phyloP scores from a whole-genome alignment of 2,888 invertebrate species.

The Fragum fragum region DNA sequence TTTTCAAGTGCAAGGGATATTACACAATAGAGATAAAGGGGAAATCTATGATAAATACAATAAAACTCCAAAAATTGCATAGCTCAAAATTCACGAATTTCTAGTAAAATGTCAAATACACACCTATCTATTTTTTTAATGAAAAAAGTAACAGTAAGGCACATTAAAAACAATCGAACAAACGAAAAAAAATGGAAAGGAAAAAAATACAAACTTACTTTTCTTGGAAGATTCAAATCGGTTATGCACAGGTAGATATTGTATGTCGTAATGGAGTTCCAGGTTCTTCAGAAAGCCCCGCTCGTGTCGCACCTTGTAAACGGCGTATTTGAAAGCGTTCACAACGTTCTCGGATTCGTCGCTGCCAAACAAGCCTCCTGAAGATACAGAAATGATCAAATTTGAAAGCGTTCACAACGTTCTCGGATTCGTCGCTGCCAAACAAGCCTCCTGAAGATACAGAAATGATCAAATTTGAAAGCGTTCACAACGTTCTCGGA shows the following conservation, averaged over 20 bases:
- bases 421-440: slow-evolving; percentile 76
- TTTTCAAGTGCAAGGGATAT: no score
- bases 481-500: slow-evolving; percentile 77
- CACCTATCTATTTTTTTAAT: no score
- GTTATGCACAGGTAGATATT: slow-evolving; percentile 95
- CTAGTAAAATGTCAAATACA: no score
- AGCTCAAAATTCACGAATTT: no score
- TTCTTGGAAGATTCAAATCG: slow-evolving; percentile 97
- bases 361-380: slow-evolving; percentile 82
- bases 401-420: slow-evolving; percentile 80
- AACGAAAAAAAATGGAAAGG: no score
- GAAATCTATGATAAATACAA: no score
- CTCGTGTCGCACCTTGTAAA: slow-evolving; percentile 81
- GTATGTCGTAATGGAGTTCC: slow-evolving; percentile 94
- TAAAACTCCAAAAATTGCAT: no score
- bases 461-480: slow-evolving; percentile 70
- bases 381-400: slow-evolving; percentile 40
- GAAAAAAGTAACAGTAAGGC: no score
- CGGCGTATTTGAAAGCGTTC: slow-evolving; percentile 82
- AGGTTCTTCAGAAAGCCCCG: slow-evolving; percentile 72
- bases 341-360: slow-evolving; percentile 76
- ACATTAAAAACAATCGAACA: no score
- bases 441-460: slow-evolving; percentile 79
- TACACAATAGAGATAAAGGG: no score
- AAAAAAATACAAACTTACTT: slow-evolving; percentile 90